Evolutionary conservation across 2,888 invertebrate species (phyloP), one percentile per base, ranked within the genome.

Genomic region (Cenopis cana): DNA sequence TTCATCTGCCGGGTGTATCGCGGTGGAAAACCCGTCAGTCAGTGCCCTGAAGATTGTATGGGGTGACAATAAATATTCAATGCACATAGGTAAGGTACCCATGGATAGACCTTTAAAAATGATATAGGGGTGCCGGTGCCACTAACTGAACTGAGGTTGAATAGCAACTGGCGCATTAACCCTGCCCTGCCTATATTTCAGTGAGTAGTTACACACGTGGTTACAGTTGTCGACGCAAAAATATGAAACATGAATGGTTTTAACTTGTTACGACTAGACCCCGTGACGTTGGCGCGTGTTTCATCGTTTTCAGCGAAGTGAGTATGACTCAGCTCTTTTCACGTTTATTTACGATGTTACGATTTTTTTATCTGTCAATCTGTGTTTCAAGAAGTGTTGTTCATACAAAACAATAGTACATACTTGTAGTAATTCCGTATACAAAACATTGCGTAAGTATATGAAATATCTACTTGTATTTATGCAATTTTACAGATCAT

Each of bases 201-300:
- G 59, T 46, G 41, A 41, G 41, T 41, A 14, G 1, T 11, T n/a
- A 46, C 14, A n/a, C 38, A 57, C 20, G 46, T 38, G 50, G 20
- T 29, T 49, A 66, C 46, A 56, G 33, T 49, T 49, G 29, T 14
- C 49, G 18, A 29, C 18, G 33, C 38, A 24, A 20, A 41, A 10
- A 55, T 41, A 57, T 33, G 38, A 66, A 60, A 18, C 54, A 50
- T 38, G 57, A 60, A 71, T 71, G 59, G 61, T 38, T 61, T 36
- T 10, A 55, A 66, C 60, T 38, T 67, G 71, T 71, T 60, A 55
- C 55, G 50, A 71, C 71, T 61, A 71, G 71, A 54, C 41, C 71
- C 68, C 29, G 67, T 71, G 66, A 71, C 71, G 71, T 70, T 55
- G 66, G 11, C 61, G 66, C 14, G 36, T 67, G 71, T 71, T 67